Evolutionary conservation across 2,888 invertebrate species (phyloP).

Genomic region (Drosophila macrothrix): DNA sequence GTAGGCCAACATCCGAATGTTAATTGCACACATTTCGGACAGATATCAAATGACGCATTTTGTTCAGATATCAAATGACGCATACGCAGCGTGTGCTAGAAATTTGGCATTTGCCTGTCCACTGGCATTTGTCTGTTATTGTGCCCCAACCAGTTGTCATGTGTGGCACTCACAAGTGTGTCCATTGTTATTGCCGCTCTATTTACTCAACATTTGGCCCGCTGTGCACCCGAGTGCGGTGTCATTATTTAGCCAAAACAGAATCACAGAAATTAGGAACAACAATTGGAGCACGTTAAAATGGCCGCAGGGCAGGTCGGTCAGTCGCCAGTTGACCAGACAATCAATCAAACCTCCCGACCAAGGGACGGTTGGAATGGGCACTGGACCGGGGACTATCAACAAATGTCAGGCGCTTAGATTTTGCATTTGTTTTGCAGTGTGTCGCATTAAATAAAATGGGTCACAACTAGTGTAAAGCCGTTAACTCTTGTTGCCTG

Average conservation of each 20-base stretch:
- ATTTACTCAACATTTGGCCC: slow-evolving; percentile 31
- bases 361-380: not conserved
- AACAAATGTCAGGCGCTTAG: slow-evolving; percentile 50
- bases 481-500: slow-evolving; percentile 28
- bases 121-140: slow-evolving; percentile 14
- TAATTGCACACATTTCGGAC: slow-evolving; percentile 42
- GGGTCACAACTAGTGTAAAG: slow-evolving; percentile 30
- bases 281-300: slow-evolving; percentile 53
- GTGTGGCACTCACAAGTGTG: slow-evolving; percentile 10
- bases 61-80: slow-evolving; percentile 52
- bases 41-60: slow-evolving; percentile 56
- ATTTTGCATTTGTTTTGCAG: slow-evolving; percentile 50
- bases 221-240: slow-evolving; percentile 46
- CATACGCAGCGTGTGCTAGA: slow-evolving; percentile 53
- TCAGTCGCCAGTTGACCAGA: slow-evolving; percentile 32
- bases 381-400: slow-evolving; percentile 32
- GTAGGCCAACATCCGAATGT: slow-evolving; percentile 27
- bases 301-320: slow-evolving; percentile 14
- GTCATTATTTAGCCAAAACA: slow-evolving; percentile 59
- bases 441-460: slow-evolving; percentile 49
- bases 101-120: slow-evolving; percentile 30
- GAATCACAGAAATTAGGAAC: slow-evolving; percentile 66
- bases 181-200: slow-evolving; percentile 46
- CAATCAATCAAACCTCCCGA: slow-evolving; percentile 65
- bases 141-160: not conserved